Base-by-base conservation (phyloP, 2,113 vertebrate genomes). In the Etheostoma cragini region DNA sequence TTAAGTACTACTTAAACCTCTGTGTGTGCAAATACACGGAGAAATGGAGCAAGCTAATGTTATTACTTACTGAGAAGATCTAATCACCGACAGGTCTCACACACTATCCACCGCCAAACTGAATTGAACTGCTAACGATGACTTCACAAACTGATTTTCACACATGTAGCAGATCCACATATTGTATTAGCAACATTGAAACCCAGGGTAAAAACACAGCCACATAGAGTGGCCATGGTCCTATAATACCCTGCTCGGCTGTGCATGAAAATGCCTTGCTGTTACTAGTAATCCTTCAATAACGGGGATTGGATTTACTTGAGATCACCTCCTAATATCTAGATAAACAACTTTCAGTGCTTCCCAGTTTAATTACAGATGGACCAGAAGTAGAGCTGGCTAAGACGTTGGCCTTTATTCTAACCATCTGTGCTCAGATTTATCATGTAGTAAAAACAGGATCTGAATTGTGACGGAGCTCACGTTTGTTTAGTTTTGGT, bases 61-160 rank as follows among this genome's bases (percentile, higher is more conserved):
- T 60, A 88, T 87, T 88, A 88, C 53, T 78, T 54, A 76, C 76
- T 74, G 69, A 85, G 76, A 74, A 72, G 70, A 79, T 78, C 62
- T 80, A 85, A 88, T 84, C 86, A 85, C 38, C 61, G 60, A 11
- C 24, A 56, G 73, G 56, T 69, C 72, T 78, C 26, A 19, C 76
- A 60, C 50, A 70, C 38, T 33, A 57, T 62, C 63, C 71, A 42
- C 66, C 7, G 54, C 64, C 70, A 75, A 47, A 52, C 68, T 49
- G 0, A 52, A 45, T 72, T 62, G 6, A 62, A 22, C 33, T 15
- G 19, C 58, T 47, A 47, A 2, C 21, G 42, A 57, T 70, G 26
- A 46, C 35, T 60, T 49, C 15, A n/a, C 19, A 22, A 19, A 19
- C 21, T 38, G 11, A 42, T 46, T 2, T 62, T 58, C 14, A 19